A percentile compares a stretch with the other conserved stretches of the same genome.
Conservation (phyloP, 2,797 vertebrate species). For the Gadopsis bispinosus region DNA sequence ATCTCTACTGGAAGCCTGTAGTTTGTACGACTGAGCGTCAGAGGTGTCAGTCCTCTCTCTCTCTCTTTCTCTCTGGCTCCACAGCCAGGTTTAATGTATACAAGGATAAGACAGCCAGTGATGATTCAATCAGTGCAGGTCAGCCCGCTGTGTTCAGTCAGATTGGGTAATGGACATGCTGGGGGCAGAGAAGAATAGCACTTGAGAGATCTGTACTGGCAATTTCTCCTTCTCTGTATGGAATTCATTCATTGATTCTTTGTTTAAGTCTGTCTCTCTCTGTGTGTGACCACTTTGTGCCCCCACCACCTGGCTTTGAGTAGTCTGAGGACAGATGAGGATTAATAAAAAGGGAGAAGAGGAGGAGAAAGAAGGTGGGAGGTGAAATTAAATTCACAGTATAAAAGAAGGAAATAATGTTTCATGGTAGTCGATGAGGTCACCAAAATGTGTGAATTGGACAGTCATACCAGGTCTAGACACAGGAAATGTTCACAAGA, state of each 20-base stretch:
- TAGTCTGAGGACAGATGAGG: conserved; percentile 36
- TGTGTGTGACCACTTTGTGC: conserved; percentile 49
- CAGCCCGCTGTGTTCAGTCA: conserved; percentile 32
- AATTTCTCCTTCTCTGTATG: conserved; percentile 50
- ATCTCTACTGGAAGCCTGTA: neutral
- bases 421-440: neutral
- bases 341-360: conserved; percentile 29
- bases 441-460: conserved; percentile 5
- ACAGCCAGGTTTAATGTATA: conserved; percentile 8
- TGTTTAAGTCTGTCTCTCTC: conserved; percentile 33
- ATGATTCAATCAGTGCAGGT: conserved; percentile 41
- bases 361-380: conserved; percentile 7
- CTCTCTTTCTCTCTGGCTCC: neutral
- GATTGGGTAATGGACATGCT: conserved; percentile 63
- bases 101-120: conserved; percentile 17
- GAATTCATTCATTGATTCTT: conserved; percentile 73
- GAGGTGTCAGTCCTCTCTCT: conserved; percentile 1
- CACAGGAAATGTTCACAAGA: neutral
- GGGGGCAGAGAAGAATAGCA: conserved; percentile 25
- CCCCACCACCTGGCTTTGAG: conserved; percentile 39
- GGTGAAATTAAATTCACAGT: conserved; percentile 21
- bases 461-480: neutral
- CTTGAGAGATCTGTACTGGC: conserved; percentile 29
- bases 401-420: neutral
- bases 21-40: neutral